Base-by-base conservation (phyloP, 2,888 invertebrate species). In the Eurois occulta region DNA sequence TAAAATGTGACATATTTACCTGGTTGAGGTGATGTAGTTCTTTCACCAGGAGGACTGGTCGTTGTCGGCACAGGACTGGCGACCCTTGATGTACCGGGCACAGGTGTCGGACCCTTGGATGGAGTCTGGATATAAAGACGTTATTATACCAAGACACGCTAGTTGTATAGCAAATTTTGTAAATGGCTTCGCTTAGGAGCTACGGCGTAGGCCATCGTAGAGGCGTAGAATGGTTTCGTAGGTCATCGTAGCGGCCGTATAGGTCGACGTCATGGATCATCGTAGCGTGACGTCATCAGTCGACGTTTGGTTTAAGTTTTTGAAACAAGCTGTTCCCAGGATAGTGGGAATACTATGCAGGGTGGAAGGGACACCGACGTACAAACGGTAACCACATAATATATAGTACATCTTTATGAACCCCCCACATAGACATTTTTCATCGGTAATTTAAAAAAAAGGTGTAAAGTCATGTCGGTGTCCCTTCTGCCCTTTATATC, bases 21-120 rank as follows among this genome's bases (percentile, higher is more conserved):
- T 88, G 92, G 86, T 78, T 87, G 91, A 32, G 87, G 83, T 52
- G 90, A 86, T 4, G 84, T 55, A 0, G 87, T 77, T 5, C 89
- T 89, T 72, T 91, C 92, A 6, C 78, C 80, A 0, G 90, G 81
- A 0, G 94, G 92, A 38, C 91, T 93, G 75, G 86, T 52, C 0
- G 90, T 72, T 64, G 85, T 77, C 0, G 90, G 88, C 8, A 87
- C 85, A 0, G 94, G 94, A 72, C 93, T 94, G 10, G 93, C 80
- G 0, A 89, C 91, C 13, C 92, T 89, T 0, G 94, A 91, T 0
- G 89, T 69, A 10, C 74, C 80, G 0, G 92, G 83, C 6, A 76
- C 85, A 2, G 93, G 91, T 0, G 93, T 90, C 1, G 92, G 84
- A 0, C 83, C 85, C 41, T 85, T 90, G 0, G 91, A 86, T 0